phyloP scores from a whole-genome alignment of 2,888 invertebrate genomes.

The Melinopterus prodromus region DNA sequence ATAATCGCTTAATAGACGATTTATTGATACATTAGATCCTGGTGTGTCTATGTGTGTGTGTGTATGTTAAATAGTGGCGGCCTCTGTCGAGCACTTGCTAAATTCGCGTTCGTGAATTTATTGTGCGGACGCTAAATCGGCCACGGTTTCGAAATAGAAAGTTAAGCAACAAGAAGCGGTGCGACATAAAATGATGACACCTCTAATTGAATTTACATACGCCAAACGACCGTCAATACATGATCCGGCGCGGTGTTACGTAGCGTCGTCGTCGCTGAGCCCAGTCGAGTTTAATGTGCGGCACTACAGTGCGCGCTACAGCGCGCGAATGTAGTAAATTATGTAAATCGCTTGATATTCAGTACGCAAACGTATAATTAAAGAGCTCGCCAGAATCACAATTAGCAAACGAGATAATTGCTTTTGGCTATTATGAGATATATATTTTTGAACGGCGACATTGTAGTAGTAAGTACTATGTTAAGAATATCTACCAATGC shows the following conservation, averaged over 20 bases:
- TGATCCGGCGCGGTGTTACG: background rate
- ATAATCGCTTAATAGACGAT: constrained; percentile 4
- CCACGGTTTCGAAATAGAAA: background rate
- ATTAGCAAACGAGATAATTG: background rate
- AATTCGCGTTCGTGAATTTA: background rate
- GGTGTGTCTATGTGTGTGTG: background rate
- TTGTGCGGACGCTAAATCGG: background rate
- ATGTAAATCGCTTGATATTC: constrained; percentile 4
- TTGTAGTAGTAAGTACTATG: background rate
- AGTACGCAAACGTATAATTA: background rate
- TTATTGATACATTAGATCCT: constrained; percentile 4
- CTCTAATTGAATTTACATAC: constrained; percentile 4
- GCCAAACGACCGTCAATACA: background rate
- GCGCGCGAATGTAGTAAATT: background rate
- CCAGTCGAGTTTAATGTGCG: background rate
- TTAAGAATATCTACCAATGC: too few relatives aligned
- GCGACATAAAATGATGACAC: constrained; percentile 4
- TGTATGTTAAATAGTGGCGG: background rate
- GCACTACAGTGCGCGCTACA: too few relatives aligned
- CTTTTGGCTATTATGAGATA: background rate
- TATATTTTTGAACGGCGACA: background rate
- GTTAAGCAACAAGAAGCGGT: background rate
- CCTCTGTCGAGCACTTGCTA: background rate
- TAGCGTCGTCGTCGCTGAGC: background rate
- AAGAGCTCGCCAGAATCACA: background rate